A percentile compares a stretch with the other conserved stretches of the same genome.
phyloP scores from a whole-genome alignment of 2,888 invertebrate genomes.

The Podabrus alpinus region DNA sequence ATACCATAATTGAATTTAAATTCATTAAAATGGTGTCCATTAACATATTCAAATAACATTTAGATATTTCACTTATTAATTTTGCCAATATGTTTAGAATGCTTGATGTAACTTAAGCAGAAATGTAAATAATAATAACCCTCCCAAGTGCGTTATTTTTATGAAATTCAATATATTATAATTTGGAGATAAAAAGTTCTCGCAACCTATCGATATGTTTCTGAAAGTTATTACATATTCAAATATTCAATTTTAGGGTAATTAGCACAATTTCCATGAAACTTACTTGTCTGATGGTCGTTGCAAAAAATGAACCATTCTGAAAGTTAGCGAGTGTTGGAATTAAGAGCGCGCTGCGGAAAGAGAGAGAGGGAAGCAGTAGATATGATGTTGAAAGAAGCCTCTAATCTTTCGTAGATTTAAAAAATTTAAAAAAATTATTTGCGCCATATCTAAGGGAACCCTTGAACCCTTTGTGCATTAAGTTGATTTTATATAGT shows the following conservation, averaged over 20 bases:
- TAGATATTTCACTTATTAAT: neutral
- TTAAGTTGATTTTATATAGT: too few relatives aligned
- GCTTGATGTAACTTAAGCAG: neutral
- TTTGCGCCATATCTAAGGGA: too few relatives aligned
- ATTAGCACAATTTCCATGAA: neutral
- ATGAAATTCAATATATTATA: neutral
- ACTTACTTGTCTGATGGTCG: neutral
- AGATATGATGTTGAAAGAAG: too few relatives aligned
- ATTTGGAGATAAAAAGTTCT: neutral
- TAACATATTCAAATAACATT: neutral
- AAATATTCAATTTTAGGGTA: neutral
- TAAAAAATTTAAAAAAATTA: too few relatives aligned
- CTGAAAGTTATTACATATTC: neutral
- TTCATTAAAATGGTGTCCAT: neutral
- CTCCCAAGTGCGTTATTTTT: neutral
- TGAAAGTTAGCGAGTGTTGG: neutral
- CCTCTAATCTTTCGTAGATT: too few relatives aligned
- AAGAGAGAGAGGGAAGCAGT: too few relatives aligned
- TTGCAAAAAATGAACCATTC: neutral
- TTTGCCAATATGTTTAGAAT: neutral
- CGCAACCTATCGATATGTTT: neutral
- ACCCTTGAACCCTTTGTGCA: too few relatives aligned
- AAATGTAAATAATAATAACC: neutral
- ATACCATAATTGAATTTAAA: neutral
- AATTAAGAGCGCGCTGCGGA: too few relatives aligned